Evolutionary conservation across 2,888 invertebrate species (phyloP), one percentile per base, ranked within the genome.

Genomic region (Parelbella ahira): DNA sequence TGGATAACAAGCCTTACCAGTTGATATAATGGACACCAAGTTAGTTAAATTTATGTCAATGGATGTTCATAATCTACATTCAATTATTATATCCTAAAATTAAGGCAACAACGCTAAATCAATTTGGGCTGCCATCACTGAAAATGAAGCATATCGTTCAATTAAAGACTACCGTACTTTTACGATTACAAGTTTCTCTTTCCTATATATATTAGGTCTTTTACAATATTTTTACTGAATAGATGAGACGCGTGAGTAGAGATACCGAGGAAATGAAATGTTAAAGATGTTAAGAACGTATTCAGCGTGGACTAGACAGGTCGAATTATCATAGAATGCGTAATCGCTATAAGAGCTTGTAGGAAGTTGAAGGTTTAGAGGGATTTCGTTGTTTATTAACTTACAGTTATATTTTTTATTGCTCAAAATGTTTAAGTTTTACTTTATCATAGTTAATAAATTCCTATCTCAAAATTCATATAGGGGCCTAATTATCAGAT

Each of bases 141-240:
- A 75, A 83, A 86, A 81, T 83, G 63, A 84, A 80, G 87, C 88
- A 88, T 88, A 88, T 88, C 88, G 82, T 82, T 80, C 72, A 73
- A 82, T 68, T 76, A 69, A 87, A 88, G 88, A 88, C 87, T 88
- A 76, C 73, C 63, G 60, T 72, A 82, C 67, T 73, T 80, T 77
- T 83, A 82, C 77, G 68, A 75, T 74, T 76, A 77, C 81, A 78
- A 72, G 50, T 80, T 79, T 82, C 63, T 82, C 82, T 83, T 78
- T 86, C 83, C 84, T 87, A 84, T 83, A 83, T 82, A 75, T 78
- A 80, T 72, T 83, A 84, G 78, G 71, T 74, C 67, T 72, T 82
- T 73, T 84, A 86, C 79, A 84, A 76, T 74, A 77, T 73, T 81
- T 79, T 80, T 74, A 77, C 58, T 60, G 63, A 66, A 46, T 68